Conservation (phyloP, 1,140 invertebrate genomes). For the Lepidurus packardi region DNA sequence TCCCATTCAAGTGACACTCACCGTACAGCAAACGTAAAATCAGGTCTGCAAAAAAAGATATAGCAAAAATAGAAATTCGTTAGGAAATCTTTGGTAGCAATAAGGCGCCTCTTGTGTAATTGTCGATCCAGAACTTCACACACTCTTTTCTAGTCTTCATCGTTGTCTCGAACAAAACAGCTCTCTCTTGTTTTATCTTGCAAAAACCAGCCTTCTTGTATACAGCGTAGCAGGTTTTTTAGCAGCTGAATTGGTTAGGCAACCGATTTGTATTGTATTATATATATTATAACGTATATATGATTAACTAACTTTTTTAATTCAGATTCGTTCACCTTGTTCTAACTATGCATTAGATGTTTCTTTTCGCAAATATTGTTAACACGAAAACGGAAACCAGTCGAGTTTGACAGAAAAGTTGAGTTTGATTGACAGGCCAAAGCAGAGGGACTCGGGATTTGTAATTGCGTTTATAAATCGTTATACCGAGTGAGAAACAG, state of each 20-base stretch:
- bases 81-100: not conserved
- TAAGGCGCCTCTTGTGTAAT: not conserved
- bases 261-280: constrained; percentile 1
- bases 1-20: not conserved
- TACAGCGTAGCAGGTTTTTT: constrained; percentile 7
- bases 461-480: not conserved
- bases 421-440: constrained; percentile 2
- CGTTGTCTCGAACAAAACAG: not conserved
- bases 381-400: not conserved
- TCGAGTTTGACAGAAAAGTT: too few relatives aligned
- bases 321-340: constrained; percentile 11
- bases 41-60: not conserved
- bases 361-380: constrained; percentile 4
- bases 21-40: not conserved
- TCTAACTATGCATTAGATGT: constrained; percentile 19
- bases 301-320: not conserved
- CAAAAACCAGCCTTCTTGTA: constrained; percentile 15
- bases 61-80: not conserved
- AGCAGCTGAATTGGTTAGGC: not conserved
- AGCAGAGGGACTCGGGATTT: not conserved
- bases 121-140: constrained; percentile 1
- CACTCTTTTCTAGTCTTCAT: not conserved
- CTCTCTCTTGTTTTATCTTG: not conserved
- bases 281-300: not conserved
- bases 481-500: not conserved